These are phyloP conservation scores for Castor canadensis DNA, from an alignment of 2,113 vertebrate species.

Conservation along the genomic window DNA sequence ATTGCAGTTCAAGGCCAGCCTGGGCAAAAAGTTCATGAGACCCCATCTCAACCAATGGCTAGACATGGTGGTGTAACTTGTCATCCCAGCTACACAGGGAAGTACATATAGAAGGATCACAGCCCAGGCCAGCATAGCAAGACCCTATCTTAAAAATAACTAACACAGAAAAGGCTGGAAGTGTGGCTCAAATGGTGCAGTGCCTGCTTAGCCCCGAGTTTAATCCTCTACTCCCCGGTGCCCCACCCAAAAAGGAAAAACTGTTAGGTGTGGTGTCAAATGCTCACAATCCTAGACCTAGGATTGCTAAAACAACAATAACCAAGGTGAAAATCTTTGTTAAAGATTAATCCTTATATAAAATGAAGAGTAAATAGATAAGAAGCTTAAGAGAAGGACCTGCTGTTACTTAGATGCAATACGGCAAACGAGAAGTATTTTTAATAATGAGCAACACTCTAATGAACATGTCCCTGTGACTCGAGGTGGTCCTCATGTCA, in stretches of 20 bases:
- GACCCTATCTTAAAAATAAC: no score
- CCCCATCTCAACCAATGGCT: no score
- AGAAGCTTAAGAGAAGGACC: neutral
- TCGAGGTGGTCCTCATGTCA: neutral
- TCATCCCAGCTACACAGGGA: no score
- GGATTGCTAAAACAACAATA: neutral
- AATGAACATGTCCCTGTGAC: neutral
- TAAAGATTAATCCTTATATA: neutral
- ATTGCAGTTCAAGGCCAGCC: neutral
- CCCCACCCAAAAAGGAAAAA: neutral
- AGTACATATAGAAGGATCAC: no score
- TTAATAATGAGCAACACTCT: neutral
- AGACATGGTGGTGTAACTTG: no score
- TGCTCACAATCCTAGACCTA: neutral
- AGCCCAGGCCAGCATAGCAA: no score
- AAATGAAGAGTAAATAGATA: conserved; percentile 22
- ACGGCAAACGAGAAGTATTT: conserved; percentile 6
- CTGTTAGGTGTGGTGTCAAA: neutral
- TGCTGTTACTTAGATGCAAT: neutral
- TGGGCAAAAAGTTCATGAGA: no score
- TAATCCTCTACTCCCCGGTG: no score
- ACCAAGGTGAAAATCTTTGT: neutral
- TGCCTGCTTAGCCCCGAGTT: neutral
- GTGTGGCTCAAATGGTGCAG: no score
- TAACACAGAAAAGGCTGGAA: no score